Evolutionary conservation across 2,797 vertebrate genomes (phyloP).

Genomic region (Anguilla obscura): DNA sequence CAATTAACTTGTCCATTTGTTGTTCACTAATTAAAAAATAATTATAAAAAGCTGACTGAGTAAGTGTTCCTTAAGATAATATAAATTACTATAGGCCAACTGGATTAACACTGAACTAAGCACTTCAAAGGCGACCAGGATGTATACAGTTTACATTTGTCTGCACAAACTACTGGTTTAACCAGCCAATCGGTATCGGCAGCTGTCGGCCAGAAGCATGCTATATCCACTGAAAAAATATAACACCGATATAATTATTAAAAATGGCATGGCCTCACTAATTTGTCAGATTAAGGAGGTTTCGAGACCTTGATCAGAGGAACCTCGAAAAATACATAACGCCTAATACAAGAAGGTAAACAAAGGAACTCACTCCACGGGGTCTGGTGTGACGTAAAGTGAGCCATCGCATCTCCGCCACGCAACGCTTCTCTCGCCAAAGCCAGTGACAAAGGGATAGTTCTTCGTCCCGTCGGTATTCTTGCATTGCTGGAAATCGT

Average conservation of each 20-base stretch:
- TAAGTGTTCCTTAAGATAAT: neutral
- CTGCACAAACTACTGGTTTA: neutral
- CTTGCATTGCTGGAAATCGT: slow-evolving; percentile 27
- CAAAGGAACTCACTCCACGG: slow-evolving; percentile 69
- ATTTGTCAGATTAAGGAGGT: neutral
- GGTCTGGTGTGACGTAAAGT: slow-evolving; percentile 56
- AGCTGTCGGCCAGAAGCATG: neutral
- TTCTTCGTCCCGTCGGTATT: slow-evolving; percentile 40
- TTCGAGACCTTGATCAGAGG: neutral
- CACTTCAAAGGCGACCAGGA: neutral
- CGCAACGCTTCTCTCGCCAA: slow-evolving; percentile 60
- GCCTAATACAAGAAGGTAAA: slow-evolving; percentile 33
- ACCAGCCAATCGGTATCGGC: neutral
- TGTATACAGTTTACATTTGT: neutral
- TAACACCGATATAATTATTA: neutral
- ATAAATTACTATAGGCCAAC: neutral
- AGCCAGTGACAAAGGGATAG: slow-evolving; percentile 42
- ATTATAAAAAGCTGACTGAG: neutral
- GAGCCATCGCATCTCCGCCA: slow-evolving; percentile 63
- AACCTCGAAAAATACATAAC: neutral
- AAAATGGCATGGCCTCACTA: neutral
- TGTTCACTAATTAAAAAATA: neutral
- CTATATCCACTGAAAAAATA: neutral
- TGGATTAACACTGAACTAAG: neutral
- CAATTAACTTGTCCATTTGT: neutral